Evolutionary conservation across 2,797 vertebrate genomes (phyloP).

Genomic region (Emys orbicularis): DNA sequence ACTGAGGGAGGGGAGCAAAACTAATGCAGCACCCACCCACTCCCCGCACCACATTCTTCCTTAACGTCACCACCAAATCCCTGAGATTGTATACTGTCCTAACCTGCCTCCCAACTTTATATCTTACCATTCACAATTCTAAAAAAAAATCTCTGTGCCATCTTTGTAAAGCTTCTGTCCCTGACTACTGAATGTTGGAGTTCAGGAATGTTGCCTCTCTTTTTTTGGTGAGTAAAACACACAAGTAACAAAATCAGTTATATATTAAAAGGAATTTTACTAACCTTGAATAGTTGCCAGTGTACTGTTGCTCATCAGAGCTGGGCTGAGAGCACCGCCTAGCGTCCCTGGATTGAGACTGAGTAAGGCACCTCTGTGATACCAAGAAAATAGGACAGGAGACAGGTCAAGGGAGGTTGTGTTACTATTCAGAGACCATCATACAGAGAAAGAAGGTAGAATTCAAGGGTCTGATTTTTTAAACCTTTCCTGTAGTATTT

Average conservation of each 20-base stretch:
- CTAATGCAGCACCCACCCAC: neutral
- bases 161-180: constrained; percentile 12
- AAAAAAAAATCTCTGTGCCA: neutral
- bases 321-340: constrained; percentile 92
- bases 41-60: neutral
- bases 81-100: neutral
- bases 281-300: constrained; percentile 99
- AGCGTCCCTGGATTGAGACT: constrained; percentile 94
- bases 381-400: constrained; percentile 31
- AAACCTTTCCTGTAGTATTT: neutral
- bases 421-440: constrained; percentile 26
- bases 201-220: neutral
- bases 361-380: constrained; percentile 93
- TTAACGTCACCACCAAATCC: constrained; percentile 29
- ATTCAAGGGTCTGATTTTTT: neutral
- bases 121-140: neutral
- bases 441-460: neutral
- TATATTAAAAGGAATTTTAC: constrained; percentile 64
- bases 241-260: neutral
- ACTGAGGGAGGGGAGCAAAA: neutral
- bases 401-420: constrained; percentile 27
- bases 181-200: neutral
- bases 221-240: neutral
- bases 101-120: neutral
- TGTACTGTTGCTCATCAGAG: constrained; percentile 98